Conservation (phyloP, 2,888 invertebrate genomes). For the Pseudococcus longispinus region DNA sequence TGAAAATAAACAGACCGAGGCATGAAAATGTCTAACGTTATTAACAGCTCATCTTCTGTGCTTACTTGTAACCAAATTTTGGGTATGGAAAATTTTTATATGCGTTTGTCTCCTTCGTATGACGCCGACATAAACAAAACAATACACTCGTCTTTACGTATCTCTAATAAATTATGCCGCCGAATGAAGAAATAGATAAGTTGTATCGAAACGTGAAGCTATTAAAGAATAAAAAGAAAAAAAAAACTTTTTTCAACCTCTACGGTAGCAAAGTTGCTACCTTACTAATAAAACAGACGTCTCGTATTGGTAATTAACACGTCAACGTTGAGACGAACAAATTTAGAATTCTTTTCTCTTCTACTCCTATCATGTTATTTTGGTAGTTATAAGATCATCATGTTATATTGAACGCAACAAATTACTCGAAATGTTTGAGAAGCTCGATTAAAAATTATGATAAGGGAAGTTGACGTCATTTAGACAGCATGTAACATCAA, state of each 20-base stretch:
- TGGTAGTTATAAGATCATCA: background rate
- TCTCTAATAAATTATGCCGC: background rate
- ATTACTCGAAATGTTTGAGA: background rate
- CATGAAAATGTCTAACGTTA: conserved; percentile 31
- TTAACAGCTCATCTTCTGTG: background rate
- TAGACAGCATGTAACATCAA: conserved; percentile 8
- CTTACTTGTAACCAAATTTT: background rate
- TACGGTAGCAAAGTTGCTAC: background rate
- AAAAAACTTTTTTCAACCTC: background rate
- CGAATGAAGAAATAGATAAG: background rate
- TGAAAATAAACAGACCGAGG: conserved; percentile 32
- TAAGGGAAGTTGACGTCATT: background rate
- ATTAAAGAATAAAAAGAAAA: conserved; percentile 12
- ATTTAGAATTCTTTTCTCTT: background rate
- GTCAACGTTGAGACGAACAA: background rate
- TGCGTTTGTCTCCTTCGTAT: background rate
- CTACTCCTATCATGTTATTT: background rate
- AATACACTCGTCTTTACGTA: background rate
- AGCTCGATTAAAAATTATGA: conserved; percentile 16
- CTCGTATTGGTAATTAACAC: background rate
- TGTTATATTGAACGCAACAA: background rate
- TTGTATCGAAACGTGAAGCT: background rate
- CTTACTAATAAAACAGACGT: background rate
- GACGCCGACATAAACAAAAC: conserved; percentile 13
- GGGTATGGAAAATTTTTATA: background rate